Percentiles rank a stretch among this genome's conserved stretches.
Conservation (phyloP, 2,888 invertebrate species). For the Eurois occulta region DNA sequence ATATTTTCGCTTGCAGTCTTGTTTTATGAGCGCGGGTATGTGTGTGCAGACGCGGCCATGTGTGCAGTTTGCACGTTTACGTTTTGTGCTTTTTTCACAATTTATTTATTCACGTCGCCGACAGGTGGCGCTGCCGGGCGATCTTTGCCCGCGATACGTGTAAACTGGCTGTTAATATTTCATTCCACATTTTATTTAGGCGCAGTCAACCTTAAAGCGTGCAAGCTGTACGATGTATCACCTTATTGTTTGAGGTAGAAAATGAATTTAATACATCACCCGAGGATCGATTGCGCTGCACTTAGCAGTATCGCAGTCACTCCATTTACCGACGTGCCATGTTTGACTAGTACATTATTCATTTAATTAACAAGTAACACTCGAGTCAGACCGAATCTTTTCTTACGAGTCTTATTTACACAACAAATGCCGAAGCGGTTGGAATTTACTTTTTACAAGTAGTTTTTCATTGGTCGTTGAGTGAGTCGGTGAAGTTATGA, state of each 20-base stretch:
- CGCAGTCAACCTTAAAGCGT: slow-evolving; percentile 73
- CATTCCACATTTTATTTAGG: slow-evolving; percentile 82
- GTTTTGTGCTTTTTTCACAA: slow-evolving; percentile 72
- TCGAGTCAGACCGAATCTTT: slow-evolving; percentile 46
- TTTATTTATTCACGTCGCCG: slow-evolving; percentile 83
- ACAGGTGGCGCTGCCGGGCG: slow-evolving; percentile 84
- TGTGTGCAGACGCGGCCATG: slow-evolving; percentile 58
- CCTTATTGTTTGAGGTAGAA: slow-evolving; percentile 67
- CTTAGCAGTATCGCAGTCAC: slow-evolving; percentile 20
- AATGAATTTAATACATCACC: slow-evolving; percentile 29
- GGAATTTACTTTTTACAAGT: slow-evolving; percentile 61
- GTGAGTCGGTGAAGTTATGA: slow-evolving; percentile 71
- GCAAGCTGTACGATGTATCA: slow-evolving; percentile 65
- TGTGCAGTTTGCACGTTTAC: slow-evolving; percentile 70
- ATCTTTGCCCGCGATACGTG: slow-evolving; percentile 81
- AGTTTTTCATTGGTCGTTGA: slow-evolving; percentile 63
- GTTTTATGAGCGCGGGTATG: slow-evolving; percentile 67
- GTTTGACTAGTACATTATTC: slow-evolving; percentile 49
- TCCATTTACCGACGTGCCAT: slow-evolving; percentile 24
- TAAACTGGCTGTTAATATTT: slow-evolving; percentile 84
- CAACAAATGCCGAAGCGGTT: slow-evolving; percentile 54
- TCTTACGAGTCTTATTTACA: slow-evolving; percentile 61
- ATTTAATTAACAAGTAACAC: slow-evolving; percentile 54
- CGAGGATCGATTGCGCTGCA: slow-evolving; percentile 25
- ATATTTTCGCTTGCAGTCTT: slow-evolving; percentile 76